Evolutionary conservation across 1,140 invertebrate genomes (phyloP).

Genomic region (Nylanderia fulva): DNA sequence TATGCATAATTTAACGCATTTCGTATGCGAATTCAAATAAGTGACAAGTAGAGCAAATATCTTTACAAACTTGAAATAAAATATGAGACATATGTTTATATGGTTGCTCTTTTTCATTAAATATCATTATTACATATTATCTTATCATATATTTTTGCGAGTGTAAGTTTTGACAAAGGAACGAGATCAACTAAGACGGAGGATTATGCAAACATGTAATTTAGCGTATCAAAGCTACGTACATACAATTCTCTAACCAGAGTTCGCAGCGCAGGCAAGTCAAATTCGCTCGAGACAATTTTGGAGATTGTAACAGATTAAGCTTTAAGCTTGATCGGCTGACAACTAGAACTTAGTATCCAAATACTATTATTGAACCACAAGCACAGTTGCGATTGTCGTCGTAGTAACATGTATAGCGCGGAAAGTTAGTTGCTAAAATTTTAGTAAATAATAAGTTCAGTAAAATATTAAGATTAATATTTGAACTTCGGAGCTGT

Average conservation of each 20-base stretch:
- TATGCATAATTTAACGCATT: background rate
- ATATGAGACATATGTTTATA: background rate
- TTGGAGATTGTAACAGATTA: constrained; percentile 30
- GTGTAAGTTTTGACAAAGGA: background rate
- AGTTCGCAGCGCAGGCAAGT: background rate
- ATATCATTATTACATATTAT: background rate
- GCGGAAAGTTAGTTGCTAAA: background rate
- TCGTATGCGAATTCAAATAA: background rate
- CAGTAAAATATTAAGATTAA: background rate
- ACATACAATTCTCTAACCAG: background rate
- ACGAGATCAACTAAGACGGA: background rate
- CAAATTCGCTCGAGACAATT: constrained; percentile 17
- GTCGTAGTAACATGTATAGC: background rate
- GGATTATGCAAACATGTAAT: constrained; percentile 31
- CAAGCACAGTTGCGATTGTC: constrained; percentile 45
- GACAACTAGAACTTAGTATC: constrained; percentile 34
- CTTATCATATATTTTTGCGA: background rate
- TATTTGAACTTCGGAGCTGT: constrained; percentile 18
- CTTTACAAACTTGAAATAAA: background rate
- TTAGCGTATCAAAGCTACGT: constrained; percentile 16
- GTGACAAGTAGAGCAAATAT: background rate
- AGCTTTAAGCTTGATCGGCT: constrained; percentile 40
- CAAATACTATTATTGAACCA: constrained; percentile 40
- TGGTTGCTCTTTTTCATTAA: background rate
- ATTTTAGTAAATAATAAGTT: constrained; percentile 49